Percentiles rank a stretch among this genome's conserved stretches.
Evolutionary conservation across 1,140 invertebrate species (phyloP).

Genomic region (Lepeophtheirus salmonis): DNA sequence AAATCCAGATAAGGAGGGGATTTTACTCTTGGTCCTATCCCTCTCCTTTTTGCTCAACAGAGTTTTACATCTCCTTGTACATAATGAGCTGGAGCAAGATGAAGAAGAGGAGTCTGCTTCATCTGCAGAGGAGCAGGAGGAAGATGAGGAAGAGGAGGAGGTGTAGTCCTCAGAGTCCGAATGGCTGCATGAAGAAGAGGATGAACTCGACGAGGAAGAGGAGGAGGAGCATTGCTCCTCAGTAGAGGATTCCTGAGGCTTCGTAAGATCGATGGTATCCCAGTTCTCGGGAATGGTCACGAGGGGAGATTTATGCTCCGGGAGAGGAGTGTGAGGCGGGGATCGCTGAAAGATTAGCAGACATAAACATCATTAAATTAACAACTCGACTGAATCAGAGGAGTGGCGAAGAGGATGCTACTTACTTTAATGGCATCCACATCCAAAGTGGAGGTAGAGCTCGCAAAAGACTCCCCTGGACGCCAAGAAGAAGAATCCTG

Average conservation of each 20-base stretch:
- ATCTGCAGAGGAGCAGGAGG: neutral
- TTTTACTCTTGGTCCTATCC: neutral
- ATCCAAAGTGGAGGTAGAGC: no score
- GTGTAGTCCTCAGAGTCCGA: neutral
- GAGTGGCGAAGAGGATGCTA: no score
- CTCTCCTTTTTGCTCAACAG: neutral
- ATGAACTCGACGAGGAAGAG: neutral
- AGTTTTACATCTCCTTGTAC: neutral
- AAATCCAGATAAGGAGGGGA: neutral
- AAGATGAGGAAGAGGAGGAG: neutral
- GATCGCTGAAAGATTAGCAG: no score
- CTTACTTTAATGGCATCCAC: no score
- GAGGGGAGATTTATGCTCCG: neutral
- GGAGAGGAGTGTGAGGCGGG: no score
- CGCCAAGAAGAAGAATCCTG: no score
- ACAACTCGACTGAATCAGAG: no score
- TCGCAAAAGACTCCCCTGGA: no score
- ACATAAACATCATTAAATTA: no score
- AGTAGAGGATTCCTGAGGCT: neutral
- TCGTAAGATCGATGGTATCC: neutral
- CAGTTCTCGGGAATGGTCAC: slow-evolving; percentile 7
- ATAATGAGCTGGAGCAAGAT: neutral
- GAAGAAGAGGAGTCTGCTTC: neutral
- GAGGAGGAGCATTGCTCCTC: neutral
- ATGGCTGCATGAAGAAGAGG: neutral